These are phyloP conservation scores for Drosophila fulvimacula DNA, from an alignment of 2,888 invertebrate genomes.

Conservation along the genomic window DNA sequence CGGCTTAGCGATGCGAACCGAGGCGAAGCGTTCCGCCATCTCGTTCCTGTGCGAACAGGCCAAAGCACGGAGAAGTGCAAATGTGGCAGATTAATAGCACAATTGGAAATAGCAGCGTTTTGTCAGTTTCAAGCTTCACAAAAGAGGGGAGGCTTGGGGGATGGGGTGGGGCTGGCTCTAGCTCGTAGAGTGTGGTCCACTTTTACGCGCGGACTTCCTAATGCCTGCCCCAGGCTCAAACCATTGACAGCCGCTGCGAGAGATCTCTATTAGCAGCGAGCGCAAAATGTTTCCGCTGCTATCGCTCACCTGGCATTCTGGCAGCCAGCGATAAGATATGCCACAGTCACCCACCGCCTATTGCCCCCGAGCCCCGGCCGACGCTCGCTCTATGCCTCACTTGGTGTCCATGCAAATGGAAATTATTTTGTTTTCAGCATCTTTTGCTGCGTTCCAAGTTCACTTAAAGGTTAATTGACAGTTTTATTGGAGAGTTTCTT, in stretches of 20 bases:
- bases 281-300: conserved; percentile 43
- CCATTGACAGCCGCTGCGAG: conserved; percentile 51
- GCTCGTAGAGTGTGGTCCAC: conserved; percentile 42
- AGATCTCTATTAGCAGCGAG: conserved; percentile 75
- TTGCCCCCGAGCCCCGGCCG: not conserved
- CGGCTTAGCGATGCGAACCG: conserved; percentile 56
- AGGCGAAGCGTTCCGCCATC: conserved; percentile 42
- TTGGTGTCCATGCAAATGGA: conserved; percentile 56
- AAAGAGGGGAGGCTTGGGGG: conserved; percentile 26
- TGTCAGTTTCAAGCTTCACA: conserved; percentile 74
- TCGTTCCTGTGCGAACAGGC: conserved; percentile 27
- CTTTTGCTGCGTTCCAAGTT: conserved; percentile 49
- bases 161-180: not conserved
- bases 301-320: conserved; percentile 63
- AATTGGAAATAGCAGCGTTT: conserved; percentile 80
- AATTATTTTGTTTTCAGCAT: conserved; percentile 52
- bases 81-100: conserved; percentile 84
- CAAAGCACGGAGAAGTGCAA: conserved; percentile 74
- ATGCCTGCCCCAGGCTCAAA: conserved; percentile 23
- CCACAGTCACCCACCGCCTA: conserved; percentile 1
- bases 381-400: not conserved
- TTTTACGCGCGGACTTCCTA: conserved; percentile 41
- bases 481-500: conserved; percentile 64
- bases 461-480: conserved; percentile 82
- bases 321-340: conserved; percentile 61